A percentile compares a stretch with the other conserved stretches of the same genome.
Evolutionary conservation across 2,888 invertebrate species (phyloP).

Genomic region (Lasioglossum zephyrum): DNA sequence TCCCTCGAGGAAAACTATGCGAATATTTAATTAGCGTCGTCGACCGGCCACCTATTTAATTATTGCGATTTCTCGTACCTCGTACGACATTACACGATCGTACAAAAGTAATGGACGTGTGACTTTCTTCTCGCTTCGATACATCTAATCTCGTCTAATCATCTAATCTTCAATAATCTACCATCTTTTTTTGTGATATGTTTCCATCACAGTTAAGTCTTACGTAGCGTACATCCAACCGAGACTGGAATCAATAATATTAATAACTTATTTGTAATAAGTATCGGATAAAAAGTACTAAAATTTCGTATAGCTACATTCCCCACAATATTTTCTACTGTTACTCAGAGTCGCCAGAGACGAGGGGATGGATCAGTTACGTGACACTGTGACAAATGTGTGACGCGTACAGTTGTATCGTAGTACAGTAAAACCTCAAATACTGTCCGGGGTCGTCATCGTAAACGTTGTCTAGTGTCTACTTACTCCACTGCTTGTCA

Average conservation of each 20-base stretch:
- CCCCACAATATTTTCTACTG: not conserved
- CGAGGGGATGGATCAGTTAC: too few relatives aligned
- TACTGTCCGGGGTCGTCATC: too few relatives aligned
- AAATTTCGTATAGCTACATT: not conserved
- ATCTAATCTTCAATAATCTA: too few relatives aligned
- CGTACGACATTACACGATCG: conserved; percentile 45
- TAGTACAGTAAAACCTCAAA: too few relatives aligned
- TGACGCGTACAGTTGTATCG: not conserved
- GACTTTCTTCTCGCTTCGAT: not conserved
- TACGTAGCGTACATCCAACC: not conserved
- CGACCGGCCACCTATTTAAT: conserved; percentile 23
- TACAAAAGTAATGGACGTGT: conserved; percentile 46
- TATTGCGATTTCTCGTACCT: conserved; percentile 49
- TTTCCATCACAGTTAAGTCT: conserved; percentile 68
- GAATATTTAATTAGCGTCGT: conserved; percentile 27
- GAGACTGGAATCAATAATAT: not conserved
- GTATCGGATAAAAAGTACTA: not conserved
- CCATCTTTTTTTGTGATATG: conserved; percentile 60
- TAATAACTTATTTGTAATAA: not conserved
- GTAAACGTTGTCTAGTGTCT: too few relatives aligned
- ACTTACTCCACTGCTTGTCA: too few relatives aligned
- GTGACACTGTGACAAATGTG: too few relatives aligned
- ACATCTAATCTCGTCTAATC: too few relatives aligned
- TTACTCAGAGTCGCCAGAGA: too few relatives aligned
- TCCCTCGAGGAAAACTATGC: conserved; percentile 7